Base-by-base conservation (phyloP, 2,797 vertebrate genomes). In the Macropodus opercularis region DNA sequence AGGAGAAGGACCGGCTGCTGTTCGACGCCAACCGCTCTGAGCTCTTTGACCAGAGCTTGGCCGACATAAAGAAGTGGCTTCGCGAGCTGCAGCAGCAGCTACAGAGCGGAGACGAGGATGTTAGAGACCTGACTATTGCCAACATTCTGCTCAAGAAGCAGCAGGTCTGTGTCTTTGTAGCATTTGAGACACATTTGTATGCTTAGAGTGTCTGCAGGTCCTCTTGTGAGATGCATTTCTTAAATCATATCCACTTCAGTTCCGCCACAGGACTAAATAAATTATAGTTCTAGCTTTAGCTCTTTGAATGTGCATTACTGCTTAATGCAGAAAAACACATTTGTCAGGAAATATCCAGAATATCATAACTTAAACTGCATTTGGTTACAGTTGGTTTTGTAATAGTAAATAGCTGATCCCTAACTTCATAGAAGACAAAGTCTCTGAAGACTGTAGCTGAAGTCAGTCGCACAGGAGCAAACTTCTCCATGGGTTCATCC, bases 61-160 rank as follows among this genome's bases (percentile, higher is more conserved):
- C 87, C 0, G 95, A 99, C 72, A 91, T 98, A 70, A 94, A 91
- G 72, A 94, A 93, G 54, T 97, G 96, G 95, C 89, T 98, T 51
- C 69, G 76, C 0, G 89, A 87, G 69, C 91, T 94, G n/a, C 92
- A 95, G 85, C 92, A 93, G 55, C 94, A 98, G 86, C 87, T 99
- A 1, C 92, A 88, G 1, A 87, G 89, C 23, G 89, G 89, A 18
- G 87, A 95, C 0, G 93, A 96, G 71, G 93, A 91, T 0, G 93
- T 95, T 61, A 95, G 93, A 77, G 97, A 98, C 85, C 92, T 98
- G 77, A 96, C 95, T 0, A 94, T 93, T 3, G 95, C 95, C 85
- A 99, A 98, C 81, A 93, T 95, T 79, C 90, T 94, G 80, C 91
- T 99, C 32, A 96, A 95, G 84, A 99, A 96, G 73, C 90, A 98